Base-by-base conservation (phyloP, 2,113 vertebrate genomes). In the Tupaia chinensis region DNA sequence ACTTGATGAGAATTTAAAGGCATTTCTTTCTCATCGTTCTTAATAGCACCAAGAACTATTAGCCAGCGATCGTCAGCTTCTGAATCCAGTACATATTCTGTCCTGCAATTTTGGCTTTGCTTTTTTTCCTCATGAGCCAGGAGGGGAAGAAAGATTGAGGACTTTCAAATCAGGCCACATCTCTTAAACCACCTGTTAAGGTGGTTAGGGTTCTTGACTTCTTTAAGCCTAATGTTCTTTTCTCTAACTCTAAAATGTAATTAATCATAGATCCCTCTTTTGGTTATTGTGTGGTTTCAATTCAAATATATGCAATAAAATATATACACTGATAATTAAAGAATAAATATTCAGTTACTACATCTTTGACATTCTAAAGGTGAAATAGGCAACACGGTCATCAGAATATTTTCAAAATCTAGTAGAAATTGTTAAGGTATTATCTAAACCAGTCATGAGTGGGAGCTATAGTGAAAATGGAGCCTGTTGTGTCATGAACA, bases 1-100 rank as follows among this genome's bases (percentile, higher is more conserved):
- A 93, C 27, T 82, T 84, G 69, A 96, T 87, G 82, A 78, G 32
- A 32, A 96, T 86, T 89, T 97, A 91, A 96, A 96, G 82, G 12
- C 29, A 89, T 85, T 93, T 76, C 34, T 91, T 95, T 3, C 32
- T 91, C 44, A 73, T 94, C 58, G 74, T 87, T 93, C 68, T 80
- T 89, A 89, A 79, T 94, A 66, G 54, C 77, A 80, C 9, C 54
- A 56, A 91, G 22, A 79, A 89, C 17, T 27, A 66, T 63, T 19
- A 89, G 29, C 3, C 72, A 80, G 56, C 53, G 77, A 94, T 20
- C 7, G 89, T 76, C 7, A 29, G 9, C 54, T 81, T 94, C 72
- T 82, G 20, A 90, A 87, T 89, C 61, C 65, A 76, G 65, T 85
- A 7, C 20, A 56, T 13, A 2, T 61, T 76, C 22, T 25, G 44